Conservation (phyloP, 2,888 invertebrate genomes). For the Philopedon plagiatum region DNA sequence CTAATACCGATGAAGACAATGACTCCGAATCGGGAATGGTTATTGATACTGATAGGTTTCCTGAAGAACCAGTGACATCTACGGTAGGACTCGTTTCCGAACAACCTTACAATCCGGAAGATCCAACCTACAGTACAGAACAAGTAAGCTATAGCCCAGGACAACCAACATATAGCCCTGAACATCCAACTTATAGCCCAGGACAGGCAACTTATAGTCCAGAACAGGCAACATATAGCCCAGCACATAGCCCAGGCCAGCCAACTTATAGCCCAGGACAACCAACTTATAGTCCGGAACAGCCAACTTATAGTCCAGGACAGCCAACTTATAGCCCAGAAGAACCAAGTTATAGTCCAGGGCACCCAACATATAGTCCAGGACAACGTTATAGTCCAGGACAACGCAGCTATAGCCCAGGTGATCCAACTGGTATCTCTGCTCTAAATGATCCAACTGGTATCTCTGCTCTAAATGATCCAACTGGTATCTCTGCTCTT, state of each 20-base stretch:
- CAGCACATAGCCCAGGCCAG: conserved; percentile 25
- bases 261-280: conserved; percentile 24
- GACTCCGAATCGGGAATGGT: conserved; percentile 73
- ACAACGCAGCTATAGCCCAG: conserved; percentile 2
- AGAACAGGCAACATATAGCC: conserved; percentile 30
- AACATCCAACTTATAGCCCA: conserved; percentile 12
- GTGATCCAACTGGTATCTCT: neutral
- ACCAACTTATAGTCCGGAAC: conserved; percentile 13
- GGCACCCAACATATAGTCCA: conserved; percentile 23
- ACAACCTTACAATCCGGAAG: conserved; percentile 28
- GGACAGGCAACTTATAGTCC: conserved; percentile 42
- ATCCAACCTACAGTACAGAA: conserved; percentile 26
- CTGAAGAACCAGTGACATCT: conserved; percentile 55
- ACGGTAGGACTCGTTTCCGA: conserved; percentile 16
- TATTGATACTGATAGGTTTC: conserved; percentile 69
- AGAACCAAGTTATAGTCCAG: conserved; percentile 40
- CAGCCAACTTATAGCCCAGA: conserved; percentile 19
- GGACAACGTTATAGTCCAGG: conserved; percentile 17
- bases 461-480: too few species aligned
- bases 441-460: too few species aligned
- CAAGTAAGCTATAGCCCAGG: conserved; percentile 16
- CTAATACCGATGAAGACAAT: conserved; percentile 69
- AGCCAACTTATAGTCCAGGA: conserved; percentile 13
- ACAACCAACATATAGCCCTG: conserved; percentile 26
- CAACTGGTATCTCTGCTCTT: too few species aligned